Percentiles rank a stretch among this genome's conserved stretches.
Conservation (phyloP, 2,113 vertebrate genomes). For the Engystomops pustulosus region DNA sequence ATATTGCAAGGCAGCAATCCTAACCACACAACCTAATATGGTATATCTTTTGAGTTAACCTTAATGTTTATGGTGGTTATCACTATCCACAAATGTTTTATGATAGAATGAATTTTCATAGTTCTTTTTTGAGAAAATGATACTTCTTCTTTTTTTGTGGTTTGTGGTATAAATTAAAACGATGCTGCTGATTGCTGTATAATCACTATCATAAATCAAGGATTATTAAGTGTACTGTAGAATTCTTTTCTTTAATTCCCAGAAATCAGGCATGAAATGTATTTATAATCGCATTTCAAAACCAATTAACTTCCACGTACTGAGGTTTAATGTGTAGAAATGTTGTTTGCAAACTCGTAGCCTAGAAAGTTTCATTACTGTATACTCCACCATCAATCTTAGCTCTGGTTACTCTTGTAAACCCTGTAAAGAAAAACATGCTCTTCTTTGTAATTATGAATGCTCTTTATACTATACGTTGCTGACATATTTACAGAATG, state of each 20-base stretch:
- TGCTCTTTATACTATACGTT: background rate
- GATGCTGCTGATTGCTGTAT: background rate
- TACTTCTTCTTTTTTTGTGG: background rate
- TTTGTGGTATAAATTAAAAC: background rate
- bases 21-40: no score
- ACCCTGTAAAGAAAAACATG: background rate
- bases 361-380: no score
- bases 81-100: no score
- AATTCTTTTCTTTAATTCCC: background rate
- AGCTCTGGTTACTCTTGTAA: background rate
- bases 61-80: no score
- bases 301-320: background rate
- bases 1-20: no score
- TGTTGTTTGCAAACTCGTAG: background rate
- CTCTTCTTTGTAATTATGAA: background rate
- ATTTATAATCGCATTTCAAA: constrained; percentile 2
- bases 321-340: constrained; percentile 10
- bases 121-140: background rate
- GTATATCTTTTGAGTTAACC: no score
- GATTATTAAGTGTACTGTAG: background rate
- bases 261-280: background rate
- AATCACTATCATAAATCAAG: background rate
- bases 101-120: no score
- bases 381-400: background rate
- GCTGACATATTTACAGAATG: constrained; percentile 10